Base-by-base conservation (phyloP, 2,888 invertebrate genomes). In the Mythimna albipuncta region DNA sequence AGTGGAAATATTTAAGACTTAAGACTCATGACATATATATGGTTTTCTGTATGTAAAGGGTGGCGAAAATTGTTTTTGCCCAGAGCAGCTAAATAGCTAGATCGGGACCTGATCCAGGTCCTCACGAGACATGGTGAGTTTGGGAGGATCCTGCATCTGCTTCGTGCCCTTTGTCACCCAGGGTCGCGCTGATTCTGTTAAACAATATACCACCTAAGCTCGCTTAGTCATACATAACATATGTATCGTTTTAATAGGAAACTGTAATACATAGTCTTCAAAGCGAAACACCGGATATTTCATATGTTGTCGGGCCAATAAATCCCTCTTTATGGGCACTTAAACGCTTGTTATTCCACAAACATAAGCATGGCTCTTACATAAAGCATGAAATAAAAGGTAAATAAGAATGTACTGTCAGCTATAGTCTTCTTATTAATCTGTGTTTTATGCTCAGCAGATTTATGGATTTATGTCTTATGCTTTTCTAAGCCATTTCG, bases 301-400 rank as follows among this genome's bases (percentile, higher is more conserved):
- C 91, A 91, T 89, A 91, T 91, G 91, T 91, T 89, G 88, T 84
- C 86, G 82, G 81, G 75, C 87, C 87, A 85, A 92, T 94, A 94
- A 94, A 94, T 94, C 88, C 88, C 79, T 82, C 87, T 94, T 94
- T 93, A 94, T 92, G 92, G 93, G 91, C 93, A 92, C 93, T 94
- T 94, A 94, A 94, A 93, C 89, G 93, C 88, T 91, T 93, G 93
- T 93, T 93, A 92, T 91, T 90, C 90, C 89, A 85, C 89, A 90
- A 90, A 92, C 91, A 91, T 91, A 92, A 90, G 89, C 90, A 91
- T 89, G 88, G 87, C 87, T 87, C 88, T 87, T 79, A 82, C 82
- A 85, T 86, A 89, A 90, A 89, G 88, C 84, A 88, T 87, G 88
- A 89, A 58, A 91, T 90, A 90, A 90, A 91, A 89, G 85, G 86